Percentiles rank a stretch among this genome's conserved stretches.
These are phyloP conservation scores for Romanogobio albipinnatus DNA, from an alignment of 2,113 vertebrate genomes.

Conservation along the genomic window DNA sequence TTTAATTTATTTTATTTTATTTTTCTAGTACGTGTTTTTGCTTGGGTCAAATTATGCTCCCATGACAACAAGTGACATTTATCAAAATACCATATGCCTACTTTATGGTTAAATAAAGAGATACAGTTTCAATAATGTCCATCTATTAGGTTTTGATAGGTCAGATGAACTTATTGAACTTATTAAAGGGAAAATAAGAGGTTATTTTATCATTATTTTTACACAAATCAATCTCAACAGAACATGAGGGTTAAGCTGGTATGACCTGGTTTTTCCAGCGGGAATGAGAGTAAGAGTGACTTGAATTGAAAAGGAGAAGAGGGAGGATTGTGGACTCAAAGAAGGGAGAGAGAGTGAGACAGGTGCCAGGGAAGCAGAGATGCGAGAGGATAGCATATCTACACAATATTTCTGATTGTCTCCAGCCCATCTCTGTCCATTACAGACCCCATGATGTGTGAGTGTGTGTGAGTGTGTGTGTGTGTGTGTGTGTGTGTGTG, in stretches of 20 bases:
- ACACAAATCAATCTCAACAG: not conserved
- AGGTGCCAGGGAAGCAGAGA: not conserved
- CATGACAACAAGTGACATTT: no score
- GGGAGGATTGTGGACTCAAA: not conserved
- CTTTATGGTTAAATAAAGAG: not conserved
- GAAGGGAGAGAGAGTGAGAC: not conserved
- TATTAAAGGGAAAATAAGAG: not conserved
- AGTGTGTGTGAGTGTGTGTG: not conserved
- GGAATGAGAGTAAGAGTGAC: not conserved
- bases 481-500: not conserved
- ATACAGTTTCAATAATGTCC: not conserved
- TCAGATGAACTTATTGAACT: not conserved
- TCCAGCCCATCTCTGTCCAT: not conserved
- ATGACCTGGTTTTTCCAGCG: not conserved
- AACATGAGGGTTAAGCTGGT: not conserved
- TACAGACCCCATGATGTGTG: not conserved
- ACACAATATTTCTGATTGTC: slow-evolving; percentile 36
- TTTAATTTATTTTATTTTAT: not conserved
- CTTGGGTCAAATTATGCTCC: not conserved
- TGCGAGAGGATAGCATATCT: not conserved
- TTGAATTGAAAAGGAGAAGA: not conserved
- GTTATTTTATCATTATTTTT: not conserved
- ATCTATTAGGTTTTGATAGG: not conserved
- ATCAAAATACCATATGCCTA: not conserved
- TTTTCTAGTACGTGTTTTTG: not conserved